These are phyloP conservation scores for Drosophila mimica DNA, from an alignment of 2,888 invertebrate genomes.

Conservation along the genomic window DNA sequence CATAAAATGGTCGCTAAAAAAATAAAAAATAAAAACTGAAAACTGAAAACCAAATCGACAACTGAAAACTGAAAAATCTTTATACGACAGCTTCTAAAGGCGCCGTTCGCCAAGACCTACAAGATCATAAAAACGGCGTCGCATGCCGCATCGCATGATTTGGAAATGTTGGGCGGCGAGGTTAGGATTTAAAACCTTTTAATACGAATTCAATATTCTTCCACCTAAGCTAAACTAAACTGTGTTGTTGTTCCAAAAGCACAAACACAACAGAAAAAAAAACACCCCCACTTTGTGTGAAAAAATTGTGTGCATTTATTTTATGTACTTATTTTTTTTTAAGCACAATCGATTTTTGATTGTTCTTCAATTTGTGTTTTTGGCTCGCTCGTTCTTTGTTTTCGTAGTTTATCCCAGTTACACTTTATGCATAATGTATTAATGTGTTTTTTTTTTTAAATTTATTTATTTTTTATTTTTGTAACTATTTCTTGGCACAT, in stretches of 20 bases:
- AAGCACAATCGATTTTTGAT: constrained; percentile 17
- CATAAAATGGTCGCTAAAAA: constrained; percentile 42
- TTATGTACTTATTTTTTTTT: constrained; percentile 22
- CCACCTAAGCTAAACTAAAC: constrained; percentile 61
- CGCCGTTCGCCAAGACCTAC: constrained; percentile 98
- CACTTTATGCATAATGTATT: constrained; percentile 39
- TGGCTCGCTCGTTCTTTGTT: constrained; percentile 52
- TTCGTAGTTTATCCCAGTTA: constrained; percentile 46
- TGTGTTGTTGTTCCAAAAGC: constrained; percentile 50
- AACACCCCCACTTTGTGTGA: constrained; percentile 59
- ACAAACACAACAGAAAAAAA: constrained; percentile 25
- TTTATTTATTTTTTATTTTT: constrained; percentile 1
- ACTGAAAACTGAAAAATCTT: constrained; percentile 49
- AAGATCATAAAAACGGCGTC: constrained; percentile 94
- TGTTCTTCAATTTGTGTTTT: constrained; percentile 18
- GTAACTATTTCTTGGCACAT: constrained; percentile 41
- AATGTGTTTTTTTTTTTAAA: neutral
- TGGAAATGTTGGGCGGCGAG: constrained; percentile 87
- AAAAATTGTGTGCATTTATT: constrained; percentile 63
- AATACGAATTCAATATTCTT: constrained; percentile 64
- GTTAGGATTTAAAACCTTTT: constrained; percentile 83
- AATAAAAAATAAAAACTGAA: constrained; percentile 18
- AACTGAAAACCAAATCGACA: neutral
- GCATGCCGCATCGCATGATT: constrained; percentile 89
- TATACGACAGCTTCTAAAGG: constrained; percentile 93